Evolutionary conservation across 2,888 invertebrate species (phyloP).

Genomic region (Adela reaumurella): DNA sequence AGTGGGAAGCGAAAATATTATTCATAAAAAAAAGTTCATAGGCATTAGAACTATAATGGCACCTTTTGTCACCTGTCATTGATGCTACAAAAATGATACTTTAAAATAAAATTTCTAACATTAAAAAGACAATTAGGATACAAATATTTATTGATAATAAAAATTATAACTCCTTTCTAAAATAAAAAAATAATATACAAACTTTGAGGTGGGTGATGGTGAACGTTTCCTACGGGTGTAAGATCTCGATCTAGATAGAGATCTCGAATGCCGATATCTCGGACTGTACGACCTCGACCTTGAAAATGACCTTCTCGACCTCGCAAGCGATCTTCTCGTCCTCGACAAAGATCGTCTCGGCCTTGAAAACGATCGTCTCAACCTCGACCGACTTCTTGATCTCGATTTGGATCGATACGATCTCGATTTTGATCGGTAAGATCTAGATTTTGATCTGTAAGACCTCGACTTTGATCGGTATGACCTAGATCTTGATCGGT

Average conservation of each 20-base stretch:
- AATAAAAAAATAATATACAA: conserved; percentile 25
- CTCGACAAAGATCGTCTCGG: conserved; percentile 13
- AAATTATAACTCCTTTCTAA: too few relatives aligned
- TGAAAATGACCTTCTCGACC: conserved; percentile 29
- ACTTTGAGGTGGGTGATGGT: conserved; percentile 39
- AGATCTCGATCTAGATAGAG: conserved; percentile 21
- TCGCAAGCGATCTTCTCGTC: too few relatives aligned
- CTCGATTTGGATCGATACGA: conserved; percentile 22
- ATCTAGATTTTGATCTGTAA: conserved; percentile 24
- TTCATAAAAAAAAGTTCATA: too few relatives aligned
- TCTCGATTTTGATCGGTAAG: conserved; percentile 18
- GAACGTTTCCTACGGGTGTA: conserved; percentile 23
- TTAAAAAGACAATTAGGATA: too few relatives aligned
- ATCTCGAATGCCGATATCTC: conserved; percentile 27
- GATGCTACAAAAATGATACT: too few relatives aligned
- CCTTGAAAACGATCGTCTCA: conserved; percentile 15
- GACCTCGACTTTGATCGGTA: conserved; percentile 16
- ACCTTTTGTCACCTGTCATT: too few relatives aligned
- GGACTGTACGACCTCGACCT: conserved; percentile 12
- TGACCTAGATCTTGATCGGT: conserved; percentile 17
- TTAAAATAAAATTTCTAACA: too few relatives aligned
- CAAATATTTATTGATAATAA: too few relatives aligned
- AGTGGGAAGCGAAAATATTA: too few relatives aligned
- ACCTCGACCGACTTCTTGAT: conserved; percentile 23
- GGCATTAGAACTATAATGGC: too few relatives aligned